Percentiles rank a stretch among this genome's conserved stretches.
These are phyloP conservation scores for Mesocricetus auratus DNA, from an alignment of 2,113 vertebrate genomes.

Conservation along the genomic window DNA sequence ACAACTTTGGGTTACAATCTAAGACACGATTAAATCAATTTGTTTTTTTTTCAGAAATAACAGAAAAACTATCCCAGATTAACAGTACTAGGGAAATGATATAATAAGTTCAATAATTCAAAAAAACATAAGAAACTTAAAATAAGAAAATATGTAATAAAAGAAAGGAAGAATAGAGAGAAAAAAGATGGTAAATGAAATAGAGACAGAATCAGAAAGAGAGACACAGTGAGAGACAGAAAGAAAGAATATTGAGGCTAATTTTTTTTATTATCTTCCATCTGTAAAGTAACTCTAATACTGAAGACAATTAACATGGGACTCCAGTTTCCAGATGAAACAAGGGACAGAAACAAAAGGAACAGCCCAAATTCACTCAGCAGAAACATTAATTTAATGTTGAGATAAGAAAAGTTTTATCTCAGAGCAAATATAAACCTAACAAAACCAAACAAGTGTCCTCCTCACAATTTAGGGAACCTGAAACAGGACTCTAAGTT, in stretches of 20 bases:
- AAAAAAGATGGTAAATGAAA: neutral
- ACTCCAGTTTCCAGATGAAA: neutral
- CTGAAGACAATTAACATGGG: neutral
- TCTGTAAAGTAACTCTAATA: neutral
- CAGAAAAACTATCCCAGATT: neutral
- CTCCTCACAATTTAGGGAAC: neutral
- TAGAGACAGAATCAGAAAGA: rapidly evolving
- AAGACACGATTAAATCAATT: neutral
- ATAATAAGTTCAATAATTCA: neutral
- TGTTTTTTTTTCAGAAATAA: neutral
- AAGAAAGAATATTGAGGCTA: neutral
- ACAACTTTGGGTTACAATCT: neutral
- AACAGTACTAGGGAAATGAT: neutral
- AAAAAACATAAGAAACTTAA: neutral
- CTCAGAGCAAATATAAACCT: too few relatives aligned
- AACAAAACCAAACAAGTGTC: neutral
- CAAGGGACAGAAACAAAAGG: too few relatives aligned
- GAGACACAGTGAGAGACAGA: too few relatives aligned
- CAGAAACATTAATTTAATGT: neutral
- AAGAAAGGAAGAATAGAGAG: too few relatives aligned
- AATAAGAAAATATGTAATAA: neutral
- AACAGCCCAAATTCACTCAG: neutral
- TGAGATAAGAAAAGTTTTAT: neutral
- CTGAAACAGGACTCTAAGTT: neutral
- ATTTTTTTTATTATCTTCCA: neutral